Percentiles rank a stretch among this genome's conserved stretches.
Evolutionary conservation across 2,888 invertebrate species (phyloP).

Genomic region (Hirtodrosophila duncani): DNA sequence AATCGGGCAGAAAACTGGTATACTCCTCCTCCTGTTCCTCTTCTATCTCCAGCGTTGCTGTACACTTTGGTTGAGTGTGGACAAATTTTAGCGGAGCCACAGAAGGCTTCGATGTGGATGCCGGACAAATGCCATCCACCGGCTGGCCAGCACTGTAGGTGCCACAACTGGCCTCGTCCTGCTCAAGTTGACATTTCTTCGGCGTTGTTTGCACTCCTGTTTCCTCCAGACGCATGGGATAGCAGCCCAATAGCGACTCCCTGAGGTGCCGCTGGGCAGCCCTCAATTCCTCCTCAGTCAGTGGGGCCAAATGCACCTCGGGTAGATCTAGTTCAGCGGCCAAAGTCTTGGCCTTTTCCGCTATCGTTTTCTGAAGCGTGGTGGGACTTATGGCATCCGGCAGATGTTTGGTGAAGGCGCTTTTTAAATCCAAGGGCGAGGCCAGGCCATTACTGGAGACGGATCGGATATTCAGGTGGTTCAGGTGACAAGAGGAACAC

Average conservation of each 20-base stretch:
- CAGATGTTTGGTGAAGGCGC: slow-evolving; percentile 71
- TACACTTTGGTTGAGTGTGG: slow-evolving; percentile 36
- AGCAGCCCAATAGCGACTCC: slow-evolving; percentile 38
- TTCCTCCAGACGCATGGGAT: slow-evolving; percentile 59
- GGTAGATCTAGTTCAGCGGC: slow-evolving; percentile 70
- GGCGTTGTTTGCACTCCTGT: slow-evolving; percentile 71
- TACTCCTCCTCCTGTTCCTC: slow-evolving; percentile 40
- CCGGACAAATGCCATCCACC: slow-evolving; percentile 60
- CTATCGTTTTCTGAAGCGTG: slow-evolving; percentile 84
- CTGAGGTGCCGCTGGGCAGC: slow-evolving; percentile 37
- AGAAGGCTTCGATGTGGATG: slow-evolving; percentile 18
- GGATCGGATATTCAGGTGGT: too few relatives aligned
- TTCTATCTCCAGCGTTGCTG: background rate
- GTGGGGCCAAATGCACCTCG: slow-evolving; percentile 63
- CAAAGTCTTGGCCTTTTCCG: slow-evolving; percentile 84
- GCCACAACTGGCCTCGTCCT: slow-evolving; percentile 13
- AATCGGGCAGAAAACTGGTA: slow-evolving; percentile 69
- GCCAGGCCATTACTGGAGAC: slow-evolving; percentile 43
- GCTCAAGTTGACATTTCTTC: slow-evolving; percentile 45
- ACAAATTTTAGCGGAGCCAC: slow-evolving; percentile 52
- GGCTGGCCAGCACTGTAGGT: slow-evolving; percentile 62
- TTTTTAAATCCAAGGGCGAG: slow-evolving; percentile 56
- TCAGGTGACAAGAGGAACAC: too few relatives aligned
- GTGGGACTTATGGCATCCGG: slow-evolving; percentile 82
- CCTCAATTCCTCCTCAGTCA: slow-evolving; percentile 56